These are phyloP conservation scores for Phalacrocorax carbo DNA, from an alignment of 2,113 vertebrate species.

Conservation along the genomic window DNA sequence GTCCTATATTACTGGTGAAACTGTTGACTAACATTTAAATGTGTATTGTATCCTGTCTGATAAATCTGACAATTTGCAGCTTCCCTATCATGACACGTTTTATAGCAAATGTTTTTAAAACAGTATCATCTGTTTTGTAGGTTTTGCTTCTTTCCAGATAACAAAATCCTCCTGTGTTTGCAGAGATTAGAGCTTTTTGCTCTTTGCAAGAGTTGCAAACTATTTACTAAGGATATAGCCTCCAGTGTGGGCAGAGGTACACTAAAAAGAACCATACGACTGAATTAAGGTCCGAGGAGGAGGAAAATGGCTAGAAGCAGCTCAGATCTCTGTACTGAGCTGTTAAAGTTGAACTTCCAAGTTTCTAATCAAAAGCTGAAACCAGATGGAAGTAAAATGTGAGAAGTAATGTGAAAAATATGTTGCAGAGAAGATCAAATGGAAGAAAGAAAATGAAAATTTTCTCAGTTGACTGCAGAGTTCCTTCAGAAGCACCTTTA, in stretches of 20 bases:
- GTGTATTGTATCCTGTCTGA: neutral
- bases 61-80: neutral
- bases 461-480: constrained; percentile 23
- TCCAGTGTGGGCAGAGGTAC: neutral
- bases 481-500: constrained; percentile 54
- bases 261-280: neutral
- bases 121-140: neutral
- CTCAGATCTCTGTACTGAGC: constrained; percentile 31
- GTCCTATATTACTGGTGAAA: neutral
- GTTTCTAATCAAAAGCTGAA: constrained; percentile 73
- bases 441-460: constrained; percentile 52
- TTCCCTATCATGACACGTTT: neutral
- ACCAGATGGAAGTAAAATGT: constrained; percentile 77
- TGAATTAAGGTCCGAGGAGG: neutral
- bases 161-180: neutral
- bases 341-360: constrained; percentile 47
- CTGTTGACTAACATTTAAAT: neutral
- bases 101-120: neutral
- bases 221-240: neutral
- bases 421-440: constrained; percentile 75
- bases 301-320: constrained; percentile 14
- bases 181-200: neutral
- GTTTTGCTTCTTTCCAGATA: neutral
- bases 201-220: neutral
- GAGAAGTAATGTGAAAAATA: constrained; percentile 73